phyloP scores from a whole-genome alignment of 2,797 vertebrate genomes.

The Triplophysa yarkandensis region DNA sequence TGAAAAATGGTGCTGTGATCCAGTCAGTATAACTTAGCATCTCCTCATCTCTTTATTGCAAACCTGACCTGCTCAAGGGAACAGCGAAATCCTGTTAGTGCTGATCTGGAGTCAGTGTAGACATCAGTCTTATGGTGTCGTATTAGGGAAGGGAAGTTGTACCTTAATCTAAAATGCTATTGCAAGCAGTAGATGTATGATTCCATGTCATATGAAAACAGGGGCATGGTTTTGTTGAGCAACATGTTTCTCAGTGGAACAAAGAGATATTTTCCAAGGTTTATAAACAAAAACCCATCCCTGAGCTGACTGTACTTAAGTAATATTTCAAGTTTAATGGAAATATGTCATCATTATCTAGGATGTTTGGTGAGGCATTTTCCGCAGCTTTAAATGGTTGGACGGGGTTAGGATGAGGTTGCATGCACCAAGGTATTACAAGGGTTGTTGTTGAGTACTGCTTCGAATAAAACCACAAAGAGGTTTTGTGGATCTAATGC shows the following conservation, averaged over 20 bases:
- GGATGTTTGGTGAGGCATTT: not conserved
- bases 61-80: conserved; percentile 25
- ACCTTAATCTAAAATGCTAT: not conserved
- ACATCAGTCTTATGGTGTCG: not conserved
- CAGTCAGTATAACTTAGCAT: conserved; percentile 27
- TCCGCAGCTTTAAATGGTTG: not conserved
- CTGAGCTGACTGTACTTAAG: no score
- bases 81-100: conserved; percentile 9
- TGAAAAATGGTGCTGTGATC: conserved; percentile 26
- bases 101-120: conserved; percentile 8
- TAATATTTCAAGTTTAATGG: no score
- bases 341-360: not conserved
- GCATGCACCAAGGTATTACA: not conserved
- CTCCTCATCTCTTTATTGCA: conserved; percentile 21
- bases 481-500: not conserved
- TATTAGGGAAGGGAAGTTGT: conserved; percentile 13
- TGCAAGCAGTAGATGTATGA: not conserved
- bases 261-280: not conserved
- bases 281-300: not conserved
- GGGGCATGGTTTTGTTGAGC: not conserved
- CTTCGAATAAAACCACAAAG: not conserved
- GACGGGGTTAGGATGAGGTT: not conserved
- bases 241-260: not conserved
- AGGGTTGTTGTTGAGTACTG: no score
- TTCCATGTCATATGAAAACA: conserved; percentile 16